Evolutionary conservation across 2,888 invertebrate species (phyloP).

Genomic region (Galerucella calmariensis): DNA sequence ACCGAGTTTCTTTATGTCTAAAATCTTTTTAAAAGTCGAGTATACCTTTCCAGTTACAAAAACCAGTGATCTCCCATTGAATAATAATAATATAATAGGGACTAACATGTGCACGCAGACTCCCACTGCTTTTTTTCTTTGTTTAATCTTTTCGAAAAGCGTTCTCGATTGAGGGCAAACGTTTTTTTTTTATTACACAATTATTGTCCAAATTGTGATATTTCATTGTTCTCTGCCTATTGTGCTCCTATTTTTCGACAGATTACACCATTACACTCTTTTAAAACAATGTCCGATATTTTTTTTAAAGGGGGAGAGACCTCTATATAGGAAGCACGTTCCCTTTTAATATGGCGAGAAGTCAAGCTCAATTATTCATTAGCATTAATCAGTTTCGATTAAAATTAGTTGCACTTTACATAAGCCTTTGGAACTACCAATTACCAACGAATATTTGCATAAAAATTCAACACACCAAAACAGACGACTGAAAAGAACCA

Average conservation of each 20-base stretch:
- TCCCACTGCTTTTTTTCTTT: slow-evolving; percentile 62
- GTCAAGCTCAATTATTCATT: slow-evolving; percentile 14
- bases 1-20: slow-evolving; percentile 57
- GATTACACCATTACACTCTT: slow-evolving; percentile 52
- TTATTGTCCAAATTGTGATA: slow-evolving; percentile 56
- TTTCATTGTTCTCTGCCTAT: slow-evolving; percentile 57
- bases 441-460: too few species aligned
- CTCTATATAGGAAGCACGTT: slow-evolving; percentile 30
- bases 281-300: slow-evolving; percentile 52
- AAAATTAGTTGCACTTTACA: too few species aligned
- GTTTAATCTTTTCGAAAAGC: slow-evolving; percentile 60
- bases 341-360: slow-evolving; percentile 26
- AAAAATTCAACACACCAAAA: too few species aligned
- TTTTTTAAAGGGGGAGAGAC: slow-evolving; percentile 35
- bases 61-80: slow-evolving; percentile 61
- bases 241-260: slow-evolving; percentile 57
- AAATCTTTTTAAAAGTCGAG: slow-evolving; percentile 62
- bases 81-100: slow-evolving; percentile 61
- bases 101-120: slow-evolving; percentile 61
- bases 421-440: too few species aligned
- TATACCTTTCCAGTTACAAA: slow-evolving; percentile 64
- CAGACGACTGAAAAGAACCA: too few species aligned
- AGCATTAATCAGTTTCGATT: background rate
- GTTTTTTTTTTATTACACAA: slow-evolving; percentile 50
- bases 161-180: slow-evolving; percentile 54